A percentile compares a stretch with the other conserved stretches of the same genome.
Conservation (phyloP, 2,888 invertebrate species). For the Erpobdella octoculata region DNA sequence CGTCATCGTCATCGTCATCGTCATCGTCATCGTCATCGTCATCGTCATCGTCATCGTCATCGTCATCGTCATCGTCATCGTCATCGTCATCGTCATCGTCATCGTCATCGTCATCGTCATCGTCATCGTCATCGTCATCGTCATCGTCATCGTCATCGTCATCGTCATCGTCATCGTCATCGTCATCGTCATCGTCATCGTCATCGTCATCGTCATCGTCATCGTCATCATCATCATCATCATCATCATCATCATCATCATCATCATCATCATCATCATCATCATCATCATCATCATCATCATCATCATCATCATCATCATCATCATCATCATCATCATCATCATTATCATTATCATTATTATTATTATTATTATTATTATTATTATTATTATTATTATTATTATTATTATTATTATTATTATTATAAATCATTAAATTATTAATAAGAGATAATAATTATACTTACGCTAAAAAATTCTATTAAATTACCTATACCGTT, state of each 20-base stretch:
- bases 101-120: not conserved
- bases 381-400: too few species aligned
- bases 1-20: conserved; percentile 4
- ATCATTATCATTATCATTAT: too few species aligned
- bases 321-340: conserved; percentile 1
- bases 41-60: not conserved
- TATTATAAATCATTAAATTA: too few species aligned
- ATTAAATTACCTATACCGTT: too few species aligned
- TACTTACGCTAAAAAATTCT: too few species aligned
- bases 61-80: not conserved
- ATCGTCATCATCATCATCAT: not conserved
- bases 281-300: conserved; percentile 4
- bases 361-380: too few species aligned
- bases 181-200: conserved; percentile 9
- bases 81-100: conserved; percentile 17
- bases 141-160: conserved; percentile 17
- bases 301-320: conserved; percentile 10
- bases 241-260: conserved; percentile 4
- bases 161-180: conserved; percentile 11
- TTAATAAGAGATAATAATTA: too few species aligned
- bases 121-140: conserved; percentile 6
- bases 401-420: too few species aligned
- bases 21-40: conserved; percentile 1
- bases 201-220: not conserved
- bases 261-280: conserved; percentile 13